Base-by-base conservation (phyloP, 2,113 vertebrate species). In the Lepisosteus oculatus region DNA sequence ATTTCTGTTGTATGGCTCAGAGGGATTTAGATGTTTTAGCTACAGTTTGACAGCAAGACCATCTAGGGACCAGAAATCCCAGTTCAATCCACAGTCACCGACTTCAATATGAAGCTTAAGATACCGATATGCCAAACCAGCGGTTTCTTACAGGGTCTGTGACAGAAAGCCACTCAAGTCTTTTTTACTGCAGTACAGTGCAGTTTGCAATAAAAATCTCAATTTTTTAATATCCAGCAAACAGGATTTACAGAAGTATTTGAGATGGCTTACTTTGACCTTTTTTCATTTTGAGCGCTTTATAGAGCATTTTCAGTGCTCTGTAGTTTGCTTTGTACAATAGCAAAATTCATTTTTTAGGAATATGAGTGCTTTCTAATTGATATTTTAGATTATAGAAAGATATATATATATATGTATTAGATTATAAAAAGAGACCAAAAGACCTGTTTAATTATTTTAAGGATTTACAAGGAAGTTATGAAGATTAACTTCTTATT, bases 11-110 rank as follows among this genome's bases (percentile, higher is more conserved):
- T 57, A 17, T 59, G 71, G 4, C 73, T 62, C 61, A 4, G 62
- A 55, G 67, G 71, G 75, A 74, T 72, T 68, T 47, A 70, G 67
- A 9, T 54, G 69, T 76, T 77, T 81, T 69, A 71, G 74, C 67
- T 65, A 66, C 63, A 55, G 69, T 66, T 66, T 78, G 76, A 77
- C 70, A 65, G 42, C 3, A 59, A 65, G 42, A 15, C 59, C 63
- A 72, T 65, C 59, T 43, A 17, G 68, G 76, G 76, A 70, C 69
- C 69, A 66, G 17, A 73, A 82, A 67, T 75, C 72, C 71, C 76
- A 79, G 74, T 74, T 72, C 61, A 76, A 75, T 76, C 61, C 68
- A 11, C 43, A 47, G 47, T 62, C 55, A 69, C 71, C 73, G 76
- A 64, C 64, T 71, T 62, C 13, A 6, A 29, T 55, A 55, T 66